Base-by-base conservation (phyloP, 2,113 vertebrate species). In the Nothoprocta pentlandii region DNA sequence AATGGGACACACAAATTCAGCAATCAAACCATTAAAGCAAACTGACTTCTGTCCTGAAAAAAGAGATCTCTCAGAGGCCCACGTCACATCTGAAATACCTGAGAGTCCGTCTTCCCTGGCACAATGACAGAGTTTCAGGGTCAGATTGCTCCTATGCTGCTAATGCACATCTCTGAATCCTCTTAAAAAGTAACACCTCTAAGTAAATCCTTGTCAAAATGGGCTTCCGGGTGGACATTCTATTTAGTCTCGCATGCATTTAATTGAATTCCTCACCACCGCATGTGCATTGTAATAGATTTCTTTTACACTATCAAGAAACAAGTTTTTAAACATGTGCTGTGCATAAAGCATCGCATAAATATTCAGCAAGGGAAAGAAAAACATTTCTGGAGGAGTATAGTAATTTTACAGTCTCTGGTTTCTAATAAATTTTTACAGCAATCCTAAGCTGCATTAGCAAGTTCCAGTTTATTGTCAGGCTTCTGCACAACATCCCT, bases 351-450 rank as follows among this genome's bases (percentile, higher is more conserved):
- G 95, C 93, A 97, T 80, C 80, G 84, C 92, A 97, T 96, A 97
- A 97, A 97, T 93, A 97, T 97, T 97, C 97, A 98, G 82, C 68
- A 97, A 95, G 83, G 71, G 77, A 97, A 97, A 93, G 84, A 87
- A 97, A 96, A 97, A 97, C 90, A 96, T 87, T 96, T 95, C 89
- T 92, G 53, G 79, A 97, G 63, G 69, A 97, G 80, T 90, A 91
- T 42, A 96, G 96, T 95, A 96, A 98, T 98, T 98, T 98, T 97
- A 97, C 95, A 98, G 92, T 96, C 96, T 96, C 96, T 97, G 95
- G 87, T 97, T 98, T 97, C 97, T 97, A 98, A 97, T 97, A 98
- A 97, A 96, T 97, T 97, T 97, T 96, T 97, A 97, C 96, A 97
- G 96, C 97, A 94, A 95, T 93, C 71, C 93, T 97, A 95, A 97